Evolutionary conservation across 30 jellyfish, hydroid and myxozoan species (phyloP), one percentile per base, ranked within the genome.

Genomic region (Mastigias papua): DNA sequence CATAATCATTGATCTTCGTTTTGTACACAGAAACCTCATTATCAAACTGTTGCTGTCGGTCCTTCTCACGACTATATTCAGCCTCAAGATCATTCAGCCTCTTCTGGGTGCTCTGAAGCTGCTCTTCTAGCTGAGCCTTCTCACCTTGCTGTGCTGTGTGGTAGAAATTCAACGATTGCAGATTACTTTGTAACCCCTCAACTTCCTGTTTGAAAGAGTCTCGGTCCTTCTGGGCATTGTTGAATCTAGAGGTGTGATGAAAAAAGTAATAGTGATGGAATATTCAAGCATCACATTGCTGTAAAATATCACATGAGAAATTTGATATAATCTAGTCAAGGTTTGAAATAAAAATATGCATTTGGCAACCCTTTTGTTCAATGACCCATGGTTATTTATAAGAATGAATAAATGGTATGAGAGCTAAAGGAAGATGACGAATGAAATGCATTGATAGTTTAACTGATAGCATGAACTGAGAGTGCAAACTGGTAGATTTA

Each of bases 181-280:
- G 31, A 42, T 90, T 81, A 57, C 94, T 65, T 54, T 90, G 91
- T 50, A 89, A 67, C 9, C 95, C 99, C 33, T 95, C 99, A 33
- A 76, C 85, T 51, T 95, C 98, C 57, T 74, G 76, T 62, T 74
- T 83, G 80, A 86, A 63, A 9, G 79, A 37, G 27, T 78, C 88
- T 67, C 86, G 77, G 21, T 90, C 99, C 60, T 90, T 85, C 51
- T 84, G 93, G 29, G 93, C 74, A 33, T 84, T 87, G 9, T 76
- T 76, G 54, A 84, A 31, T 32, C 93, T 84, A 31, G 21, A 48
- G 27, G 46, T 21, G 25, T 37, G 29, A 27, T 26, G 19, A n/a
- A 34, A 9, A 48, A 5, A 25, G n/a, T n/a, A n/a, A n/a, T n/a
- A n/a, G n/a, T n/a, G n/a, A n/a, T n/a, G n/a, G n/a, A n/a, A n/a